These are phyloP conservation scores for Tretioscincus oriximinensis DNA, from an alignment of 2,113 vertebrate species.

Conservation along the genomic window DNA sequence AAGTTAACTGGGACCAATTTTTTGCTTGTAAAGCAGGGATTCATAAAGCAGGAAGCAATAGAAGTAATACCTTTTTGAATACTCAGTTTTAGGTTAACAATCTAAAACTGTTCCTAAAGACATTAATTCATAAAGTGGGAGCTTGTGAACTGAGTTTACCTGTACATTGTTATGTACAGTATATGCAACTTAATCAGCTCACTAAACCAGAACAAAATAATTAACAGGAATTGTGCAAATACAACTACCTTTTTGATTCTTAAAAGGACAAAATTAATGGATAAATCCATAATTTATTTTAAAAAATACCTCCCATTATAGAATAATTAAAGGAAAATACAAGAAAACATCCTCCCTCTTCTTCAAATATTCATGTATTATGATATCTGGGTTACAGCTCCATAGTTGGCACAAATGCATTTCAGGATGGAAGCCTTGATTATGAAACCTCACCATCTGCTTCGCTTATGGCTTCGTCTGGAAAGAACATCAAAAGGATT, in stretches of 20 bases:
- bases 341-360: background rate
- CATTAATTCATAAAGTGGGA: too few species aligned
- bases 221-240: background rate
- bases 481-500: slow-evolving; percentile 18
- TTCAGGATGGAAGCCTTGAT: slow-evolving; percentile 25
- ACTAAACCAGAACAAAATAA: background rate
- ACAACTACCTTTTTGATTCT: background rate
- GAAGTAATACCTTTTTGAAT: too few species aligned
- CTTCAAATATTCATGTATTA: background rate
- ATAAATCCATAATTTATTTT: too few species aligned
- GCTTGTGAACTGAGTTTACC: too few species aligned
- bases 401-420: background rate
- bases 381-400: too few species aligned
- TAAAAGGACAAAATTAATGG: background rate
- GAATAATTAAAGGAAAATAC: background rate
- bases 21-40: too few species aligned
- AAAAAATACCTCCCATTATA: background rate
- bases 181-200: background rate
- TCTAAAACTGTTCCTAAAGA: too few species aligned
- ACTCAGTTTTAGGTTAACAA: too few species aligned
- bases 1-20: too few species aligned
- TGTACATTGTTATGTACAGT: background rate
- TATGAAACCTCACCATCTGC: slow-evolving; percentile 25
- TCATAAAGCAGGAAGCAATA: too few species aligned
- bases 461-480: slow-evolving; percentile 21